Evolutionary conservation across 1,140 invertebrate species (phyloP).

Genomic region (Dolichoris vasculosae): DNA sequence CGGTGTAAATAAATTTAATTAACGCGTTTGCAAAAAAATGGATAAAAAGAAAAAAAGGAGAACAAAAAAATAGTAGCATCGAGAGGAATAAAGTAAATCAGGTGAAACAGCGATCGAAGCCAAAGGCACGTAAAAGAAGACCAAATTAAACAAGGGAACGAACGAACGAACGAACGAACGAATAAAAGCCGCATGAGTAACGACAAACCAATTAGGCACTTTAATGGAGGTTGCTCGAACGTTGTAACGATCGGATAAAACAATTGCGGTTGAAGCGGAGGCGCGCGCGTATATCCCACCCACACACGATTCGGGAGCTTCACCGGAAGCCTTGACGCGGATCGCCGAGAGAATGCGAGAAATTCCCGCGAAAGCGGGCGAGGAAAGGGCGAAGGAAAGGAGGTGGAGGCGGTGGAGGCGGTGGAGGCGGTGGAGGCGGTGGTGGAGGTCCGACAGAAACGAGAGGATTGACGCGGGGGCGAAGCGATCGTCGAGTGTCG

Average conservation of each 20-base stretch:
- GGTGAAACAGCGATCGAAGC: background rate
- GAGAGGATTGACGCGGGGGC: background rate
- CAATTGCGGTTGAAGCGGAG: constrained; percentile 30
- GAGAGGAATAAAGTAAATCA: background rate
- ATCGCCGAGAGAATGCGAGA: background rate
- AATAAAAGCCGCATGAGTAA: constrained; percentile 16
- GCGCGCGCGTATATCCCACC: constrained; percentile 13
- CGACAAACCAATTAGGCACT: constrained; percentile 56
- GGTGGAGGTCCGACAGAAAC: background rate
- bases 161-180: background rate
- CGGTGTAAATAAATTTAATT: background rate
- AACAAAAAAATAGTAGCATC: background rate
- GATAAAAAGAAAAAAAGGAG: background rate
- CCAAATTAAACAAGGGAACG: background rate
- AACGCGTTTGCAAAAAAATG: background rate
- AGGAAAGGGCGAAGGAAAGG: background rate
- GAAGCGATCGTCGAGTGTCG: background rate
- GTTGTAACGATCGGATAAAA: constrained; percentile 55
- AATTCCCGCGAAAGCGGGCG: background rate
- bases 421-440: background rate
- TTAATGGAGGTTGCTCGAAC: constrained; percentile 48
- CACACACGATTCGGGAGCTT: background rate
- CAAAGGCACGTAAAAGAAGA: background rate
- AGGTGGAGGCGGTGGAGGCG: too few species aligned
- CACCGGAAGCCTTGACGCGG: background rate